Evolutionary conservation across 2,113 vertebrate species (phyloP), one percentile per base, ranked within the genome.

Genomic region (Otocyon megalotis): DNA sequence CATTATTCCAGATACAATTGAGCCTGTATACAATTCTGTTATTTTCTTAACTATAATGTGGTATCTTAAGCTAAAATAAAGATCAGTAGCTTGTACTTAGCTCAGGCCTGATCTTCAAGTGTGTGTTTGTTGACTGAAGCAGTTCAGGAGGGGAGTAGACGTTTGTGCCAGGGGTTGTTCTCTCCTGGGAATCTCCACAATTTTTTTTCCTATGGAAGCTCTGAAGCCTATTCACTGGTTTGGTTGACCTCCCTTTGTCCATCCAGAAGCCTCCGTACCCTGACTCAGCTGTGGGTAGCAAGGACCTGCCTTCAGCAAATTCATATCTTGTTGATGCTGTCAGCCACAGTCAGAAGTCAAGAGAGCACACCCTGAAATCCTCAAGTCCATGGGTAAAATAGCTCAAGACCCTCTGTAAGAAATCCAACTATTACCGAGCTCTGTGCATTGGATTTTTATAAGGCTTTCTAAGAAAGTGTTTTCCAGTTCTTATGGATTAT

Each of bases 401-500:
- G 24, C 30, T 81, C 16, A 15, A 32, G 13, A 16, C 16, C 8
- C 10, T 20, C 37, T 43, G 97, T 93, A 97, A 97, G 53, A 96
- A 97, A 98, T 95, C 95, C 97, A 95, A 80, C 76, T 82, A 95
- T 97, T 92, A 92, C 58, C 89, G 37, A 97, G 20, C 32, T 50
- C 7, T 24, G 13, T 71, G 35, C 19, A 11, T 24, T 30, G 69
- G 50, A 50, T 92, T 95, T 81, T 82, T 87, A 77, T 90, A 92
- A 71, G 90, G 54, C 80, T 71, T 93, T 92, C 96, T 79, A 12
- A 69, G 32, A 93, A 35, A 96, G 94, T 94, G 14, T 65, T 93
- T 90, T 97, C 87, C 58, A 92, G 93, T 97, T 97, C 95, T 87
- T 95, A 50, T 79, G 92, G 97, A 96, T 93, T 96, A 71, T 94